Percentiles rank a stretch among this genome's conserved stretches.
Conservation (phyloP, 1,140 invertebrate species). For the Drosophila bocki region DNA sequence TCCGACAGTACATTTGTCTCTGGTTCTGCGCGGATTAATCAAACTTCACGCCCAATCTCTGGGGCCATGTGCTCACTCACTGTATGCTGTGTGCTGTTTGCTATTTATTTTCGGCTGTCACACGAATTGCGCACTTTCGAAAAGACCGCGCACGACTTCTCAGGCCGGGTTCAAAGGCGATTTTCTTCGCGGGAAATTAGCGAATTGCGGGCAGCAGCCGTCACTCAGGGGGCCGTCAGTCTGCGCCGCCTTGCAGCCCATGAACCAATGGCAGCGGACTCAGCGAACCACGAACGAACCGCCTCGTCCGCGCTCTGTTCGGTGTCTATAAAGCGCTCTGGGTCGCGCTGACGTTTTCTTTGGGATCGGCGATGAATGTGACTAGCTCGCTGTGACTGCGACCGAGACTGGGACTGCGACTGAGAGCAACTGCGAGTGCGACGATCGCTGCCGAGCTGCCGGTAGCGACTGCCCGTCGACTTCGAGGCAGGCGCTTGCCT, state of each 20-base stretch:
- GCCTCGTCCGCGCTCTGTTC: slow-evolving; percentile 55
- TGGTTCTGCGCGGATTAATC: slow-evolving; percentile 23
- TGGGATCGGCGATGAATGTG: slow-evolving; percentile 53
- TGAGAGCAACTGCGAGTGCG: slow-evolving; percentile 33
- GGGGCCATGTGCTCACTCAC: slow-evolving; percentile 34
- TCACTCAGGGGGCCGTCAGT: slow-evolving; percentile 31
- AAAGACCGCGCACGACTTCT: slow-evolving; percentile 38
- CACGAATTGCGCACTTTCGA: slow-evolving; percentile 68
- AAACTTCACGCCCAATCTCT: slow-evolving; percentile 26
- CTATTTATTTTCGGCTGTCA: slow-evolving; percentile 41
- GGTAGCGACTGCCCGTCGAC: slow-evolving; percentile 36
- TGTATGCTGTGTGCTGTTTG: background rate
- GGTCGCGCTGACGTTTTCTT: slow-evolving; percentile 69
- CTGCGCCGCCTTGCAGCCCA: slow-evolving; percentile 27
- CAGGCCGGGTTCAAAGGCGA: slow-evolving; percentile 37
- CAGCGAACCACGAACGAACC: slow-evolving; percentile 53
- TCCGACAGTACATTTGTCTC: slow-evolving; percentile 15
- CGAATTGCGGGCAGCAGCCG: slow-evolving; percentile 16
- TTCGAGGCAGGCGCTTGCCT: slow-evolving; percentile 24
- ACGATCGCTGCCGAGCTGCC: slow-evolving; percentile 53
- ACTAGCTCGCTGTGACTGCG: slow-evolving; percentile 28
- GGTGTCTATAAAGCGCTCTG: slow-evolving; percentile 61
- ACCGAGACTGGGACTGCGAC: slow-evolving; percentile 35
- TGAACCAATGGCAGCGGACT: slow-evolving; percentile 33
- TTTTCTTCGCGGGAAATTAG: slow-evolving; percentile 37